Conservation (phyloP, 2,888 invertebrate species). For the Sericinus montela region DNA sequence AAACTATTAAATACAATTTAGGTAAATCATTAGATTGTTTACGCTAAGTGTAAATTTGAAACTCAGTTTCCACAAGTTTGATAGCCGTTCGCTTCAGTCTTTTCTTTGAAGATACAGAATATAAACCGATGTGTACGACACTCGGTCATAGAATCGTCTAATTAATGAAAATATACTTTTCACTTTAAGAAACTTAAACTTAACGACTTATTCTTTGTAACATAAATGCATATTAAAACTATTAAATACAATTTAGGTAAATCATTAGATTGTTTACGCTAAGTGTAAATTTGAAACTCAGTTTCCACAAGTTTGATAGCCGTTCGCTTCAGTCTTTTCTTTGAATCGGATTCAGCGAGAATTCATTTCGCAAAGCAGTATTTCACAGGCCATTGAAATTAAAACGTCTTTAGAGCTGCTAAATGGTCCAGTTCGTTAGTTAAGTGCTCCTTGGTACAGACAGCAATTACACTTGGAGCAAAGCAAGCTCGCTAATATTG, state of each 20-base stretch:
- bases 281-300: not conserved
- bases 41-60: not conserved
- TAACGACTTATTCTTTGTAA: too few species aligned
- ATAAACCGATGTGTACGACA: too few species aligned
- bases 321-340: not conserved
- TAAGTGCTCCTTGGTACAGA: slow-evolving; percentile 24
- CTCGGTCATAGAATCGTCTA: too few species aligned
- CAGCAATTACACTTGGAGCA: slow-evolving; percentile 22
- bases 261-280: too few species aligned
- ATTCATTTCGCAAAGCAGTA: slow-evolving; percentile 18
- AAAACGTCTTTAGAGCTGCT: slow-evolving; percentile 19
- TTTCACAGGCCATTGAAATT: slow-evolving; percentile 20
- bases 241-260: too few species aligned
- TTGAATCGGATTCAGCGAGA: slow-evolving; percentile 9
- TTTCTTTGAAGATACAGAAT: too few species aligned
- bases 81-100: not conserved
- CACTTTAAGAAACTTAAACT: too few species aligned
- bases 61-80: not conserved
- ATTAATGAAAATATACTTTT: too few species aligned
- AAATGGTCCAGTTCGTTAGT: slow-evolving; percentile 24
- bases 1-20: too few species aligned
- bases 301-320: not conserved
- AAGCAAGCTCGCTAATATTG: slow-evolving; percentile 18
- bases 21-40: too few species aligned
- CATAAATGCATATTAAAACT: too few species aligned